Evolutionary conservation across 2,888 invertebrate species (phyloP), one percentile per base, ranked within the genome.

Genomic region (Cenopis cana): DNA sequence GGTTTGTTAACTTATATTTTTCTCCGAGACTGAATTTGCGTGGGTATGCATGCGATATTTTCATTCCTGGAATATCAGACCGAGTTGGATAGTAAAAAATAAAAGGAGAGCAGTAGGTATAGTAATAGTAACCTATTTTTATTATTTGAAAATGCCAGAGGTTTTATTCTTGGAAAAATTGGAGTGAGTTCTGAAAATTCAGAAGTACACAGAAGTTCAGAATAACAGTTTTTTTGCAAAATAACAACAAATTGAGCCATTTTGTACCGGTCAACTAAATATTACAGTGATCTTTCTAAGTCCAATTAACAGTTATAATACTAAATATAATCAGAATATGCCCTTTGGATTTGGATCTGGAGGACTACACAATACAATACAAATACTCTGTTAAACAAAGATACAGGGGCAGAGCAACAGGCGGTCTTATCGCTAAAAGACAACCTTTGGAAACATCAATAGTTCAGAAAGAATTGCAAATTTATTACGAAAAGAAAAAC

Each of bases 161-260:
- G n/a, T n/a, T n/a, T 46, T 46, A 46, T 46, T n/a, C 46, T 46
- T 54, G 41, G 41, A 68, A 68, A n/a, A 50, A 29, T 38, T 24
- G 41, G 50, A 9, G n/a, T 11, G 20, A 24, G 38, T 67, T 57
- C n/a, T 0, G 24, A n/a, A 38, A 50, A 59, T 57, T 68, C 12
- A 24, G 50, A 20, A 60, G 33, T 33, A n/a, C n/a, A n/a, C n/a
- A n/a, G n/a, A n/a, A n/a, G n/a, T n/a, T n/a, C n/a, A n/a, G n/a
- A n/a, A n/a, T n/a, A n/a, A n/a, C n/a, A n/a, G n/a, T n/a, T n/a
- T n/a, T n/a, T n/a, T n/a, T n/a, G n/a, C 1, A 33, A 33, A 33
- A 33, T 33, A 33, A 33, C 33, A 33, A 14, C 11, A 29, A 24
- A 68, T 2, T 41, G 4, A 41, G 1, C 4, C 0, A 11, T 14